Base-by-base conservation (phyloP, 2,888 invertebrate genomes). In the Desoria tigrina region DNA sequence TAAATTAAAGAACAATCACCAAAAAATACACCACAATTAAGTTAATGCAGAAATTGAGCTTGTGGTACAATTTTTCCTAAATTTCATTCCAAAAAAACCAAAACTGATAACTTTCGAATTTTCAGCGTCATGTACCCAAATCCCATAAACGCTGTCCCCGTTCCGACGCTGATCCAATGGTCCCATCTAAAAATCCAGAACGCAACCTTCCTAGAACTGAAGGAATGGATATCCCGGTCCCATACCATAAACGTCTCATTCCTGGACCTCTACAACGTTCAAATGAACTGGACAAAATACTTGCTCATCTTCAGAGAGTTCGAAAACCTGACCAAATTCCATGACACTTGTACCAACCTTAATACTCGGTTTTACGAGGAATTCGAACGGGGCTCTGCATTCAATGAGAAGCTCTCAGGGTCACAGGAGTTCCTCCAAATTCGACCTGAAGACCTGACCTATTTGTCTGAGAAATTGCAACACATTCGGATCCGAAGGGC, bases 61-160 rank as follows among this genome's bases (percentile, higher is more conserved):
- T n/a, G n/a, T n/a, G n/a, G n/a, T n/a, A n/a, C n/a, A n/a, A n/a
- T n/a, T n/a, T n/a, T n/a, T n/a, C n/a, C n/a, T n/a, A n/a, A n/a
- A n/a, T n/a, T n/a, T n/a, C n/a, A n/a, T n/a, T n/a, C n/a, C n/a
- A n/a, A n/a, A n/a, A n/a, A n/a, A n/a, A n/a, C n/a, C n/a, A n/a
- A n/a, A n/a, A n/a, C n/a, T n/a, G n/a, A n/a, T n/a, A n/a, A n/a
- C n/a, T n/a, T n/a, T n/a, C n/a, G n/a, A n/a, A n/a, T n/a, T 45
- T 45, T 28, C 24, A 57, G 42, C n/a, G 56, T 39, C 16, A n/a
- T 57, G 18, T 57, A 57, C 42, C 56, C 39, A 7, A 57, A 37
- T 18, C 56, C 56, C 4, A 42, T 39, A 24, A 23, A 39, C 4
- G 56, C 56, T 9, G 39, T 57, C 21, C 56, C 56, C 21, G 24